phyloP scores from a whole-genome alignment of 2,888 invertebrate genomes.

The Unio pictorum region DNA sequence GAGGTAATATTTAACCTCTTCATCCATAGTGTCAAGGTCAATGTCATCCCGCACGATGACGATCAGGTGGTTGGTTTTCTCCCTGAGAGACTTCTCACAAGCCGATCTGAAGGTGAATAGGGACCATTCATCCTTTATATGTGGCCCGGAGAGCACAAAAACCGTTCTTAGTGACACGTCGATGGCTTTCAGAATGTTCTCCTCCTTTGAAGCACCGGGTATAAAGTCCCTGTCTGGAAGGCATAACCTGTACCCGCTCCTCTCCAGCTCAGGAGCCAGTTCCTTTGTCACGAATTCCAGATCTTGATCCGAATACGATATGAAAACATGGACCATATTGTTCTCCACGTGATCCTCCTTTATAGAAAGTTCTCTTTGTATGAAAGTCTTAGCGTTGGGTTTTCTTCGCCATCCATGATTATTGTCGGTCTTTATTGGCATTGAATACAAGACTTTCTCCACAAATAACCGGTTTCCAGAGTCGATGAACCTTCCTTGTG shows the following conservation, averaged over 20 bases:
- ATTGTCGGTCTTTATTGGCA: conserved; percentile 22
- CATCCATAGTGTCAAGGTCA: conserved; percentile 15
- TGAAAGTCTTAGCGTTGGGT: conserved; percentile 9
- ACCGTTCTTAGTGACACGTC: conserved; percentile 29
- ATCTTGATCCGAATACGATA: conserved; percentile 39
- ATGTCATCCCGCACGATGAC: conserved; percentile 14
- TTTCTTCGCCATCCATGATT: background rate
- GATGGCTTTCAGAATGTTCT: conserved; percentile 40
- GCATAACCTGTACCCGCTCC: conserved; percentile 25
- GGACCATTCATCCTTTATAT: conserved; percentile 42
- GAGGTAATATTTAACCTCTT: conserved; percentile 33
- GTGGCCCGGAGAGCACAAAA: conserved; percentile 30
- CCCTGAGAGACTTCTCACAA: conserved; percentile 22
- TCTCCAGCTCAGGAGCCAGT: conserved; percentile 27
- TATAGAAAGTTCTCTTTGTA: conserved; percentile 13
- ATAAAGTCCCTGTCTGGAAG: conserved; percentile 47
- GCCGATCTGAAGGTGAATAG: conserved; percentile 28
- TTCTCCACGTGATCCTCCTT: conserved; percentile 4
- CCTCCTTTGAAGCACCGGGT: conserved; percentile 42
- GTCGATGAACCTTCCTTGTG: conserved; percentile 32
- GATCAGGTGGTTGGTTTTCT: conserved; percentile 27
- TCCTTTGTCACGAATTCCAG: conserved; percentile 26
- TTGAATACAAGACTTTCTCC: conserved; percentile 38
- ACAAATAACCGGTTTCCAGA: conserved; percentile 24
- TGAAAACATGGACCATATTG: conserved; percentile 24